Evolutionary conservation across 2,797 vertebrate species (phyloP).

Genomic region (Lindbergichthys nudifrons): DNA sequence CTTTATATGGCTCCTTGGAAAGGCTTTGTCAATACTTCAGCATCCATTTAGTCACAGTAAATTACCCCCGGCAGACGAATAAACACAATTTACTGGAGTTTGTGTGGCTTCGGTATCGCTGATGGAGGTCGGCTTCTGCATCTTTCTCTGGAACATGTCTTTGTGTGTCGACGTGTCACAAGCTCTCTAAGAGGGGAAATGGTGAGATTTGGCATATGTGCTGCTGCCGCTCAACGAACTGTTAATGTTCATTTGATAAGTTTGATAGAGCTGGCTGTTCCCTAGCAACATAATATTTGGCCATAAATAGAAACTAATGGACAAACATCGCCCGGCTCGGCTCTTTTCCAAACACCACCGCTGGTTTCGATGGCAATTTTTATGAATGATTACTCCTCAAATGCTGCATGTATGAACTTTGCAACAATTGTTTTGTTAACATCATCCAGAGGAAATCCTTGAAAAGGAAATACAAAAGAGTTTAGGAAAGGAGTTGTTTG

Average conservation of each 20-base stretch:
- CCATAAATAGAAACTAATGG: constrained; percentile 80
- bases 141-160: constrained; percentile 28
- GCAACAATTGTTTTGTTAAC: constrained; percentile 30
- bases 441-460: constrained; percentile 35
- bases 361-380: constrained; percentile 58
- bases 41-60: constrained; percentile 68
- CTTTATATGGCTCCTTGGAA: constrained; percentile 51
- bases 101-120: constrained; percentile 37
- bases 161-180: constrained; percentile 26
- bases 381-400: constrained; percentile 61
- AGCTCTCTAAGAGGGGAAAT: constrained; percentile 1
- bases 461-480: constrained; percentile 45
- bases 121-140: constrained; percentile 26
- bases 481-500: constrained; percentile 42
- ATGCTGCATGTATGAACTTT: constrained; percentile 28
- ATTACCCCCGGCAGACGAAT: constrained; percentile 63
- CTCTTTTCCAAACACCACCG: constrained; percentile 47
- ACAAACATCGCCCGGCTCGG: constrained; percentile 61
- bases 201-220: constrained; percentile 43
- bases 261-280: constrained; percentile 70
- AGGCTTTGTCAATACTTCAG: constrained; percentile 73
- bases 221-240: constrained; percentile 22
- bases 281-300: constrained; percentile 84
- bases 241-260: constrained; percentile 76
- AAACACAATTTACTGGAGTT: constrained; percentile 66